A percentile compares a stretch with the other conserved stretches of the same genome.
Conservation (phyloP, 1,140 invertebrate genomes). For the Drosophila cardini region DNA sequence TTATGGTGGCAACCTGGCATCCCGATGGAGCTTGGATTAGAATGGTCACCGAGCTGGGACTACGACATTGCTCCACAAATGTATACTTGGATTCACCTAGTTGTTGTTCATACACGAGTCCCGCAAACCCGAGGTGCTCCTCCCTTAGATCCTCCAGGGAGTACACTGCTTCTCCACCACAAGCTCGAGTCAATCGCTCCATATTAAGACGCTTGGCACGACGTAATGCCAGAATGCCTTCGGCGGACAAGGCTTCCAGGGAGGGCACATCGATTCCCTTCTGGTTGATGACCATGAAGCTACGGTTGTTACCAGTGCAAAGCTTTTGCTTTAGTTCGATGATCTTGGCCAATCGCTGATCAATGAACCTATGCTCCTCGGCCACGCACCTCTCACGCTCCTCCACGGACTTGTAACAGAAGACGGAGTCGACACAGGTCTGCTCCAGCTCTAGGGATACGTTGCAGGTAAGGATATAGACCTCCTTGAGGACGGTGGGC, state of each 20-base stretch:
- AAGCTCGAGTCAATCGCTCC: slow-evolving; percentile 98
- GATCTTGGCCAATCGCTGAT: slow-evolving; percentile 96
- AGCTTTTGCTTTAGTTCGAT: slow-evolving; percentile 97
- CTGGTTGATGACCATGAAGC: slow-evolving; percentile 98
- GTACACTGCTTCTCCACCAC: slow-evolving; percentile 97
- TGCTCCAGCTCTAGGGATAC: slow-evolving; percentile 99
- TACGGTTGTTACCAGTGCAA: slow-evolving; percentile 93
- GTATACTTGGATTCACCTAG: slow-evolving; percentile 98
- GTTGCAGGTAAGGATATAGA: slow-evolving; percentile 98
- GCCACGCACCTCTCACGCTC: slow-evolving; percentile 96
- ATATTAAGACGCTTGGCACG: slow-evolving; percentile 99
- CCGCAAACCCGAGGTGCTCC: slow-evolving; percentile 95
- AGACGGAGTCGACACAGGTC: slow-evolving; percentile 97
- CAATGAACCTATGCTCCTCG: slow-evolving; percentile 98
- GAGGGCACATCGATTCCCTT: slow-evolving; percentile 99
- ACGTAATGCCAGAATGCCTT: slow-evolving; percentile 96
- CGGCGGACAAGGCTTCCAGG: slow-evolving; percentile 96
- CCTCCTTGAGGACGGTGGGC: slow-evolving; percentile 96
- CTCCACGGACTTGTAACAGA: slow-evolving; percentile 98
- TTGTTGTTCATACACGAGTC: slow-evolving; percentile 97
- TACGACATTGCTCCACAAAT: slow-evolving; percentile 97
- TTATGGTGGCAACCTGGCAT: slow-evolving; percentile 96
- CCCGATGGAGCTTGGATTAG: slow-evolving; percentile 97
- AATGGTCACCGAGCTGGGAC: slow-evolving; percentile 97
- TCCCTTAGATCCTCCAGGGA: slow-evolving; percentile 95